Percentiles rank a stretch among this genome's conserved stretches.
These are phyloP conservation scores for Aleiodes testaceus DNA, from an alignment of 2,888 invertebrate genomes.

Conservation along the genomic window DNA sequence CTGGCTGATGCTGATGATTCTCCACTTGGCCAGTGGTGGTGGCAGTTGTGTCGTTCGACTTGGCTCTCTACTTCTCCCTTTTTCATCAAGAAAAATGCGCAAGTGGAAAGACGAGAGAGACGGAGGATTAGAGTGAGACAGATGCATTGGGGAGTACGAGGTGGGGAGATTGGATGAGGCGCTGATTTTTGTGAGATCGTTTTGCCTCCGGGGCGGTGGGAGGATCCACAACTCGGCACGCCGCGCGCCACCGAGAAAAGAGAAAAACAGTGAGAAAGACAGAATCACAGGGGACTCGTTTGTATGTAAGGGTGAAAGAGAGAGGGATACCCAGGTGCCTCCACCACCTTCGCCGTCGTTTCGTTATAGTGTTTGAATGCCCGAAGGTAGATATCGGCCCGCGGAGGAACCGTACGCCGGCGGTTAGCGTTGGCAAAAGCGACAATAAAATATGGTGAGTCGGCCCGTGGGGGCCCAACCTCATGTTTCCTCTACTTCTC, in stretches of 20 bases:
- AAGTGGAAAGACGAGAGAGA: constrained; percentile 37
- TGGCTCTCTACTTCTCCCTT: constrained; percentile 58
- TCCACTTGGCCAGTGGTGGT: constrained; percentile 50
- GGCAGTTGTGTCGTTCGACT: constrained; percentile 67
- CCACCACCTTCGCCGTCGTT: constrained; percentile 43
- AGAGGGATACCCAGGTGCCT: constrained; percentile 38
- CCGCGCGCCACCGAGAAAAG: constrained; percentile 57
- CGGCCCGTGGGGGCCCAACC: constrained; percentile 57
- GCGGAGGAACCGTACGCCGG: constrained; percentile 48
- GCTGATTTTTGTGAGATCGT: constrained; percentile 71
- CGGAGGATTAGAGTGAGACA: not conserved
- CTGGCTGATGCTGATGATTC: constrained; percentile 39
- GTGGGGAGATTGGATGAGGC: constrained; percentile 52
- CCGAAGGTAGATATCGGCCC: constrained; percentile 28
- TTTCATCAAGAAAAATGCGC: constrained; percentile 50
- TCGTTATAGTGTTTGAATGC: constrained; percentile 32
- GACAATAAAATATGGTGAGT: constrained; percentile 70
- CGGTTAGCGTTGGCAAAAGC: constrained; percentile 70
- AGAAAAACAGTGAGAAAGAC: constrained; percentile 36
- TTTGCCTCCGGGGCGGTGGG: constrained; percentile 66
- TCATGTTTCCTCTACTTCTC: constrained; percentile 42
- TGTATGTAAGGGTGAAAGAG: constrained; percentile 47
- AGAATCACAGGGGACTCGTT: constrained; percentile 57
- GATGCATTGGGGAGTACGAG: not conserved
- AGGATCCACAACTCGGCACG: constrained; percentile 67